Evolutionary conservation across 2,888 invertebrate genomes (phyloP).

Genomic region (Meteorus colon): DNA sequence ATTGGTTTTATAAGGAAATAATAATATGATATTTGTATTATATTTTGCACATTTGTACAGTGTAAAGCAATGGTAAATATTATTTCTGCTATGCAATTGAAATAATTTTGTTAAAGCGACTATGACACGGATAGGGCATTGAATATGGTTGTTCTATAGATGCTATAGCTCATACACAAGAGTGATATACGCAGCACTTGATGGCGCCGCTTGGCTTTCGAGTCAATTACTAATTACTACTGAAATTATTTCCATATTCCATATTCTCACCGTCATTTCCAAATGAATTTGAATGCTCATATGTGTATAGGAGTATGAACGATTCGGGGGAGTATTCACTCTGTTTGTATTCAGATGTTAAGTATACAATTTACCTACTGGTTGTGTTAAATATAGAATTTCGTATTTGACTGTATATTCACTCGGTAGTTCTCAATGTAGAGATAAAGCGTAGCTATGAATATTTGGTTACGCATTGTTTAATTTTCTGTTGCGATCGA

Average conservation of each 20-base stretch:
- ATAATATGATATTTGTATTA: no score
- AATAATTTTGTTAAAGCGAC: neutral
- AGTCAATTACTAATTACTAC: neutral
- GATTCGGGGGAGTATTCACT: neutral
- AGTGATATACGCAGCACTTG: no score
- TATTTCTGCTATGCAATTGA: neutral
- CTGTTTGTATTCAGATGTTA: neutral
- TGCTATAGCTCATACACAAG: neutral
- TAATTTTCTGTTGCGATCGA: no score
- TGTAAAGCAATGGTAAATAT: neutral
- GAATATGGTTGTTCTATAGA: neutral
- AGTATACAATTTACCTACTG: no score
- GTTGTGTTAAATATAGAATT: neutral
- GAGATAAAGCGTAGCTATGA: no score
- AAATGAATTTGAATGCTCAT: neutral
- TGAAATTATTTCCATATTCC: neutral
- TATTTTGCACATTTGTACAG: no score
- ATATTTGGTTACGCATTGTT: no score
- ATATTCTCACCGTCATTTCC: constrained; percentile 12
- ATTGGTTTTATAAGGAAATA: no score
- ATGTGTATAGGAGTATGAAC: neutral
- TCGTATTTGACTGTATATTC: neutral
- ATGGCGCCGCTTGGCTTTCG: neutral
- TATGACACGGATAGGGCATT: no score
- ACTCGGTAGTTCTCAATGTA: no score